These are phyloP conservation scores for Drosophila leontia DNA, from an alignment of 1,140 invertebrate genomes.

Conservation along the genomic window DNA sequence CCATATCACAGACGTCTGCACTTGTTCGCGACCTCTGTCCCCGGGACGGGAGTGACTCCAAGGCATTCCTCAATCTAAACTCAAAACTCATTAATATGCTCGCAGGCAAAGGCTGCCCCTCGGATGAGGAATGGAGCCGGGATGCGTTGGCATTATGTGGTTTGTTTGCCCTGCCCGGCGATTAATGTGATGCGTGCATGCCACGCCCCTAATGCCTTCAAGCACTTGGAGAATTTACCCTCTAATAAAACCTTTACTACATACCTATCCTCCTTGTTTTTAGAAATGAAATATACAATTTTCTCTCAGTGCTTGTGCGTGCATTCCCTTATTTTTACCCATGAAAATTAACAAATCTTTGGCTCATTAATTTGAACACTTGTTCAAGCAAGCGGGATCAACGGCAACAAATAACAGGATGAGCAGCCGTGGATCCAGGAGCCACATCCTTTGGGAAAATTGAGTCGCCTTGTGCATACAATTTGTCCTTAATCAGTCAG, in stretches of 20 bases:
- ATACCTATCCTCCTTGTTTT: neutral
- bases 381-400: conserved; percentile 46
- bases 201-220: conserved; percentile 35
- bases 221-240: conserved; percentile 9
- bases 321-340: conserved; percentile 32
- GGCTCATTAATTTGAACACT: conserved; percentile 80
- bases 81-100: conserved; percentile 80
- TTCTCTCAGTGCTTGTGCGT: conserved; percentile 31
- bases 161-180: conserved; percentile 57
- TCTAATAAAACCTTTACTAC: neutral
- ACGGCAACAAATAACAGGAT: conserved; percentile 13
- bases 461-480: conserved; percentile 64
- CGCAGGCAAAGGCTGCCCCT: conserved; percentile 32
- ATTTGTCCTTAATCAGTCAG: conserved; percentile 67
- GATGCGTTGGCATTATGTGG: conserved; percentile 43
- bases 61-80: conserved; percentile 70
- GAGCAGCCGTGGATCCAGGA: conserved; percentile 2
- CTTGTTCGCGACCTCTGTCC: conserved; percentile 51
- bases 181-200: conserved; percentile 67
- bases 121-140: conserved; percentile 31
- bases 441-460: conserved; percentile 52
- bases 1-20: conserved; percentile 45
- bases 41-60: neutral
- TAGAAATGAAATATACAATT: neutral
- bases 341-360: conserved; percentile 82